A percentile compares a stretch with the other conserved stretches of the same genome.
Conservation (phyloP, 2,888 invertebrate genomes). For the Nasonovia ribisnigri region DNA sequence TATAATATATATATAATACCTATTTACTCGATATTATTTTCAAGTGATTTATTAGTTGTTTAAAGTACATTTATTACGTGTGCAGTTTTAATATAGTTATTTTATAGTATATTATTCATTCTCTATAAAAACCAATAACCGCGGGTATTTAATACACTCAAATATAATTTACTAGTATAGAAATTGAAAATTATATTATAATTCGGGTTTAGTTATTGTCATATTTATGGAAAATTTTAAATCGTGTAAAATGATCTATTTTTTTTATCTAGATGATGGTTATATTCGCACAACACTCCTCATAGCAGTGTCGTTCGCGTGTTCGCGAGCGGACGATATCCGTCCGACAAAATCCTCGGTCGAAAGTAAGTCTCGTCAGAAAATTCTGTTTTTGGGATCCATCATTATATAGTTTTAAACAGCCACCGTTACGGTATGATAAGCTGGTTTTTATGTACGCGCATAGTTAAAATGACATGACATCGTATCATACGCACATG, state of each 20-base stretch:
- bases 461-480: background rate
- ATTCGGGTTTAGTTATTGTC: background rate
- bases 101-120: background rate
- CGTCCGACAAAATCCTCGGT: background rate
- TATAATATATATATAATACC: no score
- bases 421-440: background rate
- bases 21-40: no score
- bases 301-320: background rate
- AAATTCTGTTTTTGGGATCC: background rate
- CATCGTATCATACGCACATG: background rate
- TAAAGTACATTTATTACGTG: no score
- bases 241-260: background rate
- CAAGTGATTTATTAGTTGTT: no score
- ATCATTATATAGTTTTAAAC: background rate
- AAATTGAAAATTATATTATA: background rate
- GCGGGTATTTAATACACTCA: background rate
- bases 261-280: background rate
- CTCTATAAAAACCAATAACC: background rate
- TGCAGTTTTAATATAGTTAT: background rate
- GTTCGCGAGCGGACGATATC: background rate
- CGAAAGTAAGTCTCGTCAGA: background rate
- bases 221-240: background rate
- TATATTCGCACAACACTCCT: background rate
- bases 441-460: background rate
- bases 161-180: background rate